Conservation (phyloP, 2,797 vertebrate genomes). For the Furcifer pardalis region DNA sequence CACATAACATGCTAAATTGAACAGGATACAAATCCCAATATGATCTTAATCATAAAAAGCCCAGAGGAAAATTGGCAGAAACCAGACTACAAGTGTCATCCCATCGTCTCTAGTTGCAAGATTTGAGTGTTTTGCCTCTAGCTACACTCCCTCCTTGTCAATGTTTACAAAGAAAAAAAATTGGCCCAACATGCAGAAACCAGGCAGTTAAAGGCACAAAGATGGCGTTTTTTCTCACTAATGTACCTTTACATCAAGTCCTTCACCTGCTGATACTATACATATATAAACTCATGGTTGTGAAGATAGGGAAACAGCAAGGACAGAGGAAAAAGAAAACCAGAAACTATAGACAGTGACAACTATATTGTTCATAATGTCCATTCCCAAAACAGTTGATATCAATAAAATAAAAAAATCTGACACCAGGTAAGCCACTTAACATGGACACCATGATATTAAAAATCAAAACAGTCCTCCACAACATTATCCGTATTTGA, state of each 20-base stretch:
- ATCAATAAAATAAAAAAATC: neutral
- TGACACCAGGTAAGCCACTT: neutral
- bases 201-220: neutral
- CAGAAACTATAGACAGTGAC: neutral
- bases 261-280: neutral
- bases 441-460: neutral
- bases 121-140: neutral
- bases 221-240: no score
- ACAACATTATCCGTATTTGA: neutral
- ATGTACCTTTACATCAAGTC: neutral
- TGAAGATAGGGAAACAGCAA: neutral
- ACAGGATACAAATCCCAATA: neutral
- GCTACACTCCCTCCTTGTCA: neutral
- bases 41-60: conserved; percentile 6
- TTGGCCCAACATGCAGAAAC: neutral
- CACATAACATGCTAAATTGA: conserved; percentile 1
- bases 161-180: neutral
- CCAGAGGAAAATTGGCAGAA: neutral
- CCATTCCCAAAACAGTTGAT: neutral
- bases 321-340: neutral
- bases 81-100: neutral
- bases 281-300: neutral
- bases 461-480: neutral
- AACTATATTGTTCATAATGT: neutral
- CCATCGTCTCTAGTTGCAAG: neutral